Conservation (phyloP, 2,797 vertebrate genomes). For the Heteromormyrus szaboi region DNA sequence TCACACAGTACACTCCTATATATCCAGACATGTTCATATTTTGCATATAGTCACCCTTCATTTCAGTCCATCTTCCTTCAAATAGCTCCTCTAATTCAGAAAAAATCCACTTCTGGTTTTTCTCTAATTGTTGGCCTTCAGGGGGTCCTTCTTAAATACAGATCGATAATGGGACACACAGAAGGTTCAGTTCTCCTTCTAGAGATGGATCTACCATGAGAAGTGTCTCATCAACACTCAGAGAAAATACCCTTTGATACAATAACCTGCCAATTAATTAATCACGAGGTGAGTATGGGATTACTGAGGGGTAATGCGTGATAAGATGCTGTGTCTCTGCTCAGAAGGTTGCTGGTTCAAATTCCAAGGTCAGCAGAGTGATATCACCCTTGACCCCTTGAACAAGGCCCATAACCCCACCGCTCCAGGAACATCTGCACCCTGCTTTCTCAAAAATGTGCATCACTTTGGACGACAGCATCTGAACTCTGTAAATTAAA, state of each 20-base stretch:
- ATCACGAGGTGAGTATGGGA: not conserved
- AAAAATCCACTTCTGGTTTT: not conserved
- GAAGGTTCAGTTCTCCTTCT: not conserved
- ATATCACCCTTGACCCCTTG: not conserved
- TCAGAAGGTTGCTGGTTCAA: not conserved
- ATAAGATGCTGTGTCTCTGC: not conserved
- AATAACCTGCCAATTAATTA: not conserved
- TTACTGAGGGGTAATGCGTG: not conserved
- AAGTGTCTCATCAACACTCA: not conserved
- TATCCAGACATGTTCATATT: not conserved
- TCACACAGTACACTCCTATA: not conserved
- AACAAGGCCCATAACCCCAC: not conserved
- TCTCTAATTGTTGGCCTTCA: not conserved
- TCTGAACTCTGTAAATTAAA: not conserved
- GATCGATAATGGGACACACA: not conserved
- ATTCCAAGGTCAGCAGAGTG: not conserved
- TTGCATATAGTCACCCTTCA: not conserved
- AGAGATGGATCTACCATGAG: not conserved
- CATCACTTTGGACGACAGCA: not conserved
- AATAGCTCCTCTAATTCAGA: not conserved
- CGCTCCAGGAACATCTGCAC: not conserved
- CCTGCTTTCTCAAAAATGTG: not conserved
- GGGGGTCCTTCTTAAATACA: not conserved
- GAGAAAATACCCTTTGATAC: not conserved
- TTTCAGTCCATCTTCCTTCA: not conserved